Percentiles rank a stretch among this genome's conserved stretches.
phyloP scores from a whole-genome alignment of 2,113 vertebrate species.

The Actenoides hombroni region DNA sequence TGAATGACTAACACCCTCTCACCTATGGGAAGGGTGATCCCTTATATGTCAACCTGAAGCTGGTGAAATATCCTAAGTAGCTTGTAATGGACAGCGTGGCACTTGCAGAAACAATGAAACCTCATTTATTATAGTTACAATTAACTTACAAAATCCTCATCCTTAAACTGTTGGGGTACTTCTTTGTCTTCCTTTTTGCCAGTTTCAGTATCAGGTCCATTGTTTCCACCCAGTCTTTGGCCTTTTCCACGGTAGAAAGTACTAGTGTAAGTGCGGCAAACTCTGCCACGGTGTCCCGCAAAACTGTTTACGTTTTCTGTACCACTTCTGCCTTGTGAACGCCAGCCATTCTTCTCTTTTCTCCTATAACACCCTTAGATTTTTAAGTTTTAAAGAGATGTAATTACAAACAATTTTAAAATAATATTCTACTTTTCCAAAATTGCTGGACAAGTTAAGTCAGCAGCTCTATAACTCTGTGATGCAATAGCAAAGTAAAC shows the following conservation, averaged over 20 bases:
- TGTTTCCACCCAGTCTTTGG: conserved; percentile 70
- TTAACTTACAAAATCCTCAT: conserved; percentile 85
- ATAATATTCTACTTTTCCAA: background rate
- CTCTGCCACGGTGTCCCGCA: conserved; percentile 63
- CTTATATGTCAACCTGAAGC: background rate
- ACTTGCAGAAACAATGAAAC: conserved; percentile 1
- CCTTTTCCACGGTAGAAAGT: conserved; percentile 70
- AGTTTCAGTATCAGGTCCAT: conserved; percentile 52
- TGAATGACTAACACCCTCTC: background rate
- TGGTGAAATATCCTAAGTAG: background rate
- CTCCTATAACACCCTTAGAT: conserved; percentile 75
- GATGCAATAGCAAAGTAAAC: fast-evolving
- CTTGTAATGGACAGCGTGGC: background rate
- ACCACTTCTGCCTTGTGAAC: conserved; percentile 73
- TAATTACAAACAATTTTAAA: background rate
- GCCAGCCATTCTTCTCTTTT: conserved; percentile 81
- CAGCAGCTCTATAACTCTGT: background rate
- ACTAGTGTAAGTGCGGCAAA: conserved; percentile 60
- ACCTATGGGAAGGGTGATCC: background rate
- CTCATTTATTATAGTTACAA: background rate
- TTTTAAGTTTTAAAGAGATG: background rate
- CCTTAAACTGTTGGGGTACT: conserved; percentile 76
- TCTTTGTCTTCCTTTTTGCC: conserved; percentile 69
- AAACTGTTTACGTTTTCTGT: conserved; percentile 72
- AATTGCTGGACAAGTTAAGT: background rate